These are phyloP conservation scores for Epizoanthus ramosus DNA, from an alignment of 92 coral and sea anemone genomes.

Conservation along the genomic window DNA sequence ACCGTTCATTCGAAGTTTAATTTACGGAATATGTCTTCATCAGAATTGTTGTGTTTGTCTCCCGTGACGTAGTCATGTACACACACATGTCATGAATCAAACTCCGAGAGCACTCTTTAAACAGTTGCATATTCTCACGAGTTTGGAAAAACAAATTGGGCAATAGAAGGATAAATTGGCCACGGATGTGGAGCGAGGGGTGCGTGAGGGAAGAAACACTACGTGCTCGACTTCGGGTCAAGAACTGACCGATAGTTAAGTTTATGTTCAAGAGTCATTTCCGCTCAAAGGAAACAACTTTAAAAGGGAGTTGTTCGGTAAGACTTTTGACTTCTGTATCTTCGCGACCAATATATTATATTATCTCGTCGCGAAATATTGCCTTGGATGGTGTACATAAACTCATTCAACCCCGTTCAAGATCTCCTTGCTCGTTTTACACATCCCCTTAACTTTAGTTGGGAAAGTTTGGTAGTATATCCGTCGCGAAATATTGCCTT, in stretches of 20 bases:
- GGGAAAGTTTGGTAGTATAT: too few species aligned
- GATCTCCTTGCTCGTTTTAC: too few species aligned
- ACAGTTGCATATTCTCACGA: constrained; percentile 2
- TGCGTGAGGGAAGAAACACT: background rate
- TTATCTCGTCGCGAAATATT: background rate
- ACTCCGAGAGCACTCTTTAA: background rate
- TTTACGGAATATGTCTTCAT: too few species aligned
- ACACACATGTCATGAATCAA: background rate
- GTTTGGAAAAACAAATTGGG: background rate
- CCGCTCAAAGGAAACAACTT: background rate
- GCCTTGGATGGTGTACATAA: background rate
- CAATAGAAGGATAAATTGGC: too few species aligned
- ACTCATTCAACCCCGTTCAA: too few species aligned
- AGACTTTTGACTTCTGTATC: background rate
- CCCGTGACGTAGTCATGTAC: too few species aligned
- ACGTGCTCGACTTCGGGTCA: background rate
- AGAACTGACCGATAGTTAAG: background rate
- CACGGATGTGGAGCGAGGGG: background rate
- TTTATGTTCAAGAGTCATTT: background rate
- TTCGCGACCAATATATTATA: background rate
- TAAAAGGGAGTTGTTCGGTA: background rate
- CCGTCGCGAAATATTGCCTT: background rate
- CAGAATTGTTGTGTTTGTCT: too few species aligned
- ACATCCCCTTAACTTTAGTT: too few species aligned
- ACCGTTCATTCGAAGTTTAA: too few species aligned